Percentiles rank a stretch among this genome's conserved stretches.
Conservation (phyloP, 2,888 invertebrate species). For the Mystacides longicornis region DNA sequence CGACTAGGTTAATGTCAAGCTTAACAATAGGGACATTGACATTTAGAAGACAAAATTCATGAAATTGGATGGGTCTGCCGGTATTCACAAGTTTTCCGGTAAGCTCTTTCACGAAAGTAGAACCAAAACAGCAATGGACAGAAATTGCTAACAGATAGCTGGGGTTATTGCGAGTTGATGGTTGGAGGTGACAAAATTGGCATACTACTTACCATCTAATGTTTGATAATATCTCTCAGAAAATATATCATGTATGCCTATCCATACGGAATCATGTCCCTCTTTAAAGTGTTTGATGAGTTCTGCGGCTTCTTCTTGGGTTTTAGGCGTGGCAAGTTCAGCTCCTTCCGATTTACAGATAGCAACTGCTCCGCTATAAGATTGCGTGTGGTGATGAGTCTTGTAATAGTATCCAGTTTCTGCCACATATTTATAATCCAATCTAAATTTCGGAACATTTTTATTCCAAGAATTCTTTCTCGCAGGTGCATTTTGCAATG, state of each 20-base stretch:
- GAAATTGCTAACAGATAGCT: no score
- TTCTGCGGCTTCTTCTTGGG: neutral
- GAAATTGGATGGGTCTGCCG: no score
- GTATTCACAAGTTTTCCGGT: no score
- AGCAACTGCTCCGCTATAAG: constrained; percentile 12
- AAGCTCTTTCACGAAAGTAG: no score
- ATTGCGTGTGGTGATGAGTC: neutral
- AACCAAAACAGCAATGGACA: no score
- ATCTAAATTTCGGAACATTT: neutral
- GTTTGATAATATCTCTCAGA: constrained; percentile 15
- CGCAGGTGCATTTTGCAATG: no score
- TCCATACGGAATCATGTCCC: neutral
- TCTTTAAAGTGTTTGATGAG: neutral
- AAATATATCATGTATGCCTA: constrained; percentile 15
- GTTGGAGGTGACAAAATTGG: no score
- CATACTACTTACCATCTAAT: neutral
- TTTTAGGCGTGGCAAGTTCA: constrained; percentile 7
- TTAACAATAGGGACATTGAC: no score
- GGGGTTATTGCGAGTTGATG: no score
- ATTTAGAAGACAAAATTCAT: no score
- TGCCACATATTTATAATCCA: neutral
- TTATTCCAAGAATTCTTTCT: no score
- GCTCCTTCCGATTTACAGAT: constrained; percentile 16
- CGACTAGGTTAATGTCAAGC: no score
- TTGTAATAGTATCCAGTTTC: constrained; percentile 3